Evolutionary conservation across 2,113 vertebrate species (phyloP).

Genomic region (Aix galericulata): DNA sequence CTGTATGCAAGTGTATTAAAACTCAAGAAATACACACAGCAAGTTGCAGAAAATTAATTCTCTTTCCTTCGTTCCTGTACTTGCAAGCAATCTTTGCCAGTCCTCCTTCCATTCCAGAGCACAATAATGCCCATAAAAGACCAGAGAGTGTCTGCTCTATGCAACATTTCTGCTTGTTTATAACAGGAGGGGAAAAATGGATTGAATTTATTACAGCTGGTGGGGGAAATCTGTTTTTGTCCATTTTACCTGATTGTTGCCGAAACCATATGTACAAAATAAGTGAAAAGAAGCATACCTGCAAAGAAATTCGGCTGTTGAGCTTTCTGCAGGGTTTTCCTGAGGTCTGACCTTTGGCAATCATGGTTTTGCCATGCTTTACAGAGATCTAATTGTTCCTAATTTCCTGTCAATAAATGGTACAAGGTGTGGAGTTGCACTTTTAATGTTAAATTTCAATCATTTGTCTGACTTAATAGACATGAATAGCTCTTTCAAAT

Average conservation of each 20-base stretch:
- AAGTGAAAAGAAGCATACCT: constrained; percentile 33
- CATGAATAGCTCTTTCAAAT: constrained; percentile 72
- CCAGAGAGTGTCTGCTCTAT: constrained; percentile 24
- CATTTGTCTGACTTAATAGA: constrained; percentile 76
- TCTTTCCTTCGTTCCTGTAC: constrained; percentile 40
- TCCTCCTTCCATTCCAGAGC: constrained; percentile 17
- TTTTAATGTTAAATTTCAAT: constrained; percentile 73
- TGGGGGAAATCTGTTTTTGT: constrained; percentile 59
- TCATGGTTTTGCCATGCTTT: constrained; percentile 64
- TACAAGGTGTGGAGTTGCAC: constrained; percentile 76
- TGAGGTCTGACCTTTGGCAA: constrained; percentile 62
- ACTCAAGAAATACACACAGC: neutral
- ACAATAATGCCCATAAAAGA: neutral
- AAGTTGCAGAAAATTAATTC: constrained; percentile 48
- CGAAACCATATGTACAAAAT: neutral
- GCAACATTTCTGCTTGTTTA: constrained; percentile 61
- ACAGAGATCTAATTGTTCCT: constrained; percentile 81
- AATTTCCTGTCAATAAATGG: constrained; percentile 82
- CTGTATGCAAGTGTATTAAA: constrained; percentile 12
- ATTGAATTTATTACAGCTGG: constrained; percentile 32
- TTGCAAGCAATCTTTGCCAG: constrained; percentile 46
- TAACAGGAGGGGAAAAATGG: neutral
- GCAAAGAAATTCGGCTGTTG: constrained; percentile 38
- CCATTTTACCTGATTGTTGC: neutral
- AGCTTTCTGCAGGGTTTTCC: constrained; percentile 53